A percentile compares a stretch with the other conserved stretches of the same genome.
Conservation (phyloP, 2,797 vertebrate genomes). For the Gymnoscopelus microlampas region DNA sequence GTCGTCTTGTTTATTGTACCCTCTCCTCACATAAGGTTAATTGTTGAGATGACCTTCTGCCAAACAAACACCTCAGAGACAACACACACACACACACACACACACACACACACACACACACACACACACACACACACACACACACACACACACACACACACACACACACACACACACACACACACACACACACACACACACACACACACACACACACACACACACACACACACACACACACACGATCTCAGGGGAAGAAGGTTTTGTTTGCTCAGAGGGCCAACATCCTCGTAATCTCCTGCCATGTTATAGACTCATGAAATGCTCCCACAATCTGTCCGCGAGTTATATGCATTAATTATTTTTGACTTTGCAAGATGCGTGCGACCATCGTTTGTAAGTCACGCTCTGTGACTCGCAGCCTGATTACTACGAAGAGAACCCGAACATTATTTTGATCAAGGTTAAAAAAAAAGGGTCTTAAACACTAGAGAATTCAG, state of each 20-base stretch:
- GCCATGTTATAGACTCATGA: conserved; percentile 49
- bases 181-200: conserved; percentile 21
- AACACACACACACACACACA: conserved; percentile 24
- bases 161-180: conserved; percentile 32
- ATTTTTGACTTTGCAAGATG: too few relatives aligned
- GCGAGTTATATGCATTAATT: conserved; percentile 1
- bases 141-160: conserved; percentile 12
- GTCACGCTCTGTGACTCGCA: too few relatives aligned
- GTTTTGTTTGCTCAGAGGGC: conserved; percentile 36
- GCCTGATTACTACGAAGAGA: too few relatives aligned
- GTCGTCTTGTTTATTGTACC: conserved; percentile 63
- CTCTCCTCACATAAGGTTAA: conserved; percentile 74
- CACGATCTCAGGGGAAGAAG: neutral
- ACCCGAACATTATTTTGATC: too few relatives aligned
- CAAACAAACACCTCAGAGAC: conserved; percentile 62
- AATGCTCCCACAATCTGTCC: conserved; percentile 38
- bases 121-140: conserved; percentile 24
- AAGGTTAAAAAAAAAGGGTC: too few relatives aligned
- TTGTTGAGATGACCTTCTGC: conserved; percentile 74
- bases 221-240: conserved; percentile 1
- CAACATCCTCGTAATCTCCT: conserved; percentile 55
- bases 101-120: conserved; percentile 29
- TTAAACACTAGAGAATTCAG: too few relatives aligned
- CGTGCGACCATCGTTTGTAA: too few relatives aligned
- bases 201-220: conserved; percentile 8